Conservation (phyloP, 2,888 invertebrate genomes). For the Philhelius pedissequus region DNA sequence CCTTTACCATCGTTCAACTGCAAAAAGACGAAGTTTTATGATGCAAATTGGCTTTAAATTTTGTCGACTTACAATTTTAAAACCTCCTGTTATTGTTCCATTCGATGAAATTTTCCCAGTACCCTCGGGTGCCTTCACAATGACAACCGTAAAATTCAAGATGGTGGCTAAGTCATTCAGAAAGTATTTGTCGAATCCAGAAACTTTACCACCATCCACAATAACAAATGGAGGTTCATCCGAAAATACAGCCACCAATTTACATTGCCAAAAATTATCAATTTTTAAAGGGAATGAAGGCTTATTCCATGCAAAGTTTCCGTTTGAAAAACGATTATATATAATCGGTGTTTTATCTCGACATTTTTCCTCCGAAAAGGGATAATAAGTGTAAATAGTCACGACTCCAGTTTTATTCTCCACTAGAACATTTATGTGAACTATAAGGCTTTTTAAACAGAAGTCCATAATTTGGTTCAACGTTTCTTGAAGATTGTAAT, state of each 20-base stretch:
- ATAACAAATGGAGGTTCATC: conserved; percentile 11
- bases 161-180: not conserved
- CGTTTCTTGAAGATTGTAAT: not conserved
- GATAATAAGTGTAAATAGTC: conserved; percentile 3
- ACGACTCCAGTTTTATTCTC: not conserved
- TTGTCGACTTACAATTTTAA: not conserved
- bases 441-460: not conserved
- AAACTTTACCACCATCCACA: not conserved
- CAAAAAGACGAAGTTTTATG: not conserved
- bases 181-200: not conserved
- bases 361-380: not conserved
- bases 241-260: not conserved
- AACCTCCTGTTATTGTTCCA: not conserved
- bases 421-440: conserved; percentile 5
- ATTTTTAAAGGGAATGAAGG: conserved; percentile 9
- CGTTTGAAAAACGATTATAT: not conserved
- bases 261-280: not conserved
- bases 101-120: not conserved
- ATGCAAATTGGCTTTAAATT: not conserved
- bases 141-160: not conserved
- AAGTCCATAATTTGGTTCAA: not conserved
- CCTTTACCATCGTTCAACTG: not conserved
- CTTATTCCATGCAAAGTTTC: not conserved
- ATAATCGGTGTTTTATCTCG: not conserved
- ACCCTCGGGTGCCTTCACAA: not conserved